Percentiles rank a stretch among this genome's conserved stretches.
These are phyloP conservation scores for Liparis tanakae DNA, from an alignment of 2,797 vertebrate species.

Conservation along the genomic window DNA sequence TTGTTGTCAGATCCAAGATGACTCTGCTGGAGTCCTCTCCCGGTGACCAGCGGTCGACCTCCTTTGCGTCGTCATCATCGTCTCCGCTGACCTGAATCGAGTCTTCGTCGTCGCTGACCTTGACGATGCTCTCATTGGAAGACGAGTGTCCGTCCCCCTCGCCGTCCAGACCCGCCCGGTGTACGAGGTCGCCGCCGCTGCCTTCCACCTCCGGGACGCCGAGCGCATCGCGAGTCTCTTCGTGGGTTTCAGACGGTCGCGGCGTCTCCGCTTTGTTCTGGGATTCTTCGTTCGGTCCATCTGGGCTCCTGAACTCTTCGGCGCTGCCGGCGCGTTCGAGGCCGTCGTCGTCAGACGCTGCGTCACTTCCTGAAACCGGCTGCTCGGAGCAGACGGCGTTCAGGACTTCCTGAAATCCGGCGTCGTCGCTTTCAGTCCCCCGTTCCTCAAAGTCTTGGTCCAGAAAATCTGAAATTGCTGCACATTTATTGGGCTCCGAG, in stretches of 20 bases:
- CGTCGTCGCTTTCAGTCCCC: not conserved
- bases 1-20: conserved; percentile 51
- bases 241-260: not conserved
- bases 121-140: conserved; percentile 66
- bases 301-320: not conserved
- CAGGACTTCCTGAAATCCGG: not conserved
- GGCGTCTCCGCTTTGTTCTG: not conserved
- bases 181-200: not conserved
- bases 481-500: conserved; percentile 17
- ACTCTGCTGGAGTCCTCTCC: conserved; percentile 20
- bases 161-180: not conserved
- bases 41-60: conserved; percentile 26
- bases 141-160: conserved; percentile 53
- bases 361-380: not conserved
- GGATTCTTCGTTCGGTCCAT: not conserved
- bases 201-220: not conserved
- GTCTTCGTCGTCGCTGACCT: conserved; percentile 70
- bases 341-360: conserved; percentile 11
- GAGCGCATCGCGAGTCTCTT: not conserved
- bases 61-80: conserved; percentile 23
- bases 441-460: not conserved
- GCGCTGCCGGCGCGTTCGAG: not conserved
- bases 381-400: not conserved
- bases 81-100: not conserved
- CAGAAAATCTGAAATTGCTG: conserved; percentile 10